Evolutionary conservation across 2,113 vertebrate genomes (phyloP).

Genomic region (Aepyceros melampus): DNA sequence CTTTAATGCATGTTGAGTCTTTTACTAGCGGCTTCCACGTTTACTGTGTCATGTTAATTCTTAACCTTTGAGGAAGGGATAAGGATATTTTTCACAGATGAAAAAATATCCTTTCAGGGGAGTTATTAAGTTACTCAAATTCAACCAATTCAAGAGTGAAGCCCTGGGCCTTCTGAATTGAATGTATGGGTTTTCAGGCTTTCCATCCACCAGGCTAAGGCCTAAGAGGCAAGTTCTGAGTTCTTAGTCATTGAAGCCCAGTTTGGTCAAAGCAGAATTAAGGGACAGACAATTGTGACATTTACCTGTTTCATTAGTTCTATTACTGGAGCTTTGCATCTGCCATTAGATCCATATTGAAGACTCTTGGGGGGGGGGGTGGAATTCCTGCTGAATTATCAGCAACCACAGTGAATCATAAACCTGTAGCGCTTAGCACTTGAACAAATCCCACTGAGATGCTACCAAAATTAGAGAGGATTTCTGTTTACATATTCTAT

Average conservation of each 20-base stretch:
- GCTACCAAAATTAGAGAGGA: slow-evolving; percentile 27
- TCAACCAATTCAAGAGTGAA: neutral
- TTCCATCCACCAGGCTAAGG: neutral
- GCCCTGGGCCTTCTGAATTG: neutral
- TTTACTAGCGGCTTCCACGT: neutral
- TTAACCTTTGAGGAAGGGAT: slow-evolving; percentile 32
- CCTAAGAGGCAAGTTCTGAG: neutral
- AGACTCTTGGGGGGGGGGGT: neutral
- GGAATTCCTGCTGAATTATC: neutral
- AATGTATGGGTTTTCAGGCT: neutral
- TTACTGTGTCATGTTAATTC: neutral
- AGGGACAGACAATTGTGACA: neutral
- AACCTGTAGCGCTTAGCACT: neutral
- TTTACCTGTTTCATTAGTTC: neutral
- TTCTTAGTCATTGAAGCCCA: neutral
- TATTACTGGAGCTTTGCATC: neutral
- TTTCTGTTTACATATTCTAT: neutral
- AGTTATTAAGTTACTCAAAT: neutral
- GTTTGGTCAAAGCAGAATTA: neutral
- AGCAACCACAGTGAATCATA: neutral
- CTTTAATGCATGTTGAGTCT: neutral
- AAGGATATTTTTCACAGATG: neutral
- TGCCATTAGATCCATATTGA: neutral
- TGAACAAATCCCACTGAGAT: slow-evolving; percentile 22
- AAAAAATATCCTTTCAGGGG: neutral